Evolutionary conservation across 2,888 invertebrate genomes (phyloP).

Genomic region (Cybosia mesomella): DNA sequence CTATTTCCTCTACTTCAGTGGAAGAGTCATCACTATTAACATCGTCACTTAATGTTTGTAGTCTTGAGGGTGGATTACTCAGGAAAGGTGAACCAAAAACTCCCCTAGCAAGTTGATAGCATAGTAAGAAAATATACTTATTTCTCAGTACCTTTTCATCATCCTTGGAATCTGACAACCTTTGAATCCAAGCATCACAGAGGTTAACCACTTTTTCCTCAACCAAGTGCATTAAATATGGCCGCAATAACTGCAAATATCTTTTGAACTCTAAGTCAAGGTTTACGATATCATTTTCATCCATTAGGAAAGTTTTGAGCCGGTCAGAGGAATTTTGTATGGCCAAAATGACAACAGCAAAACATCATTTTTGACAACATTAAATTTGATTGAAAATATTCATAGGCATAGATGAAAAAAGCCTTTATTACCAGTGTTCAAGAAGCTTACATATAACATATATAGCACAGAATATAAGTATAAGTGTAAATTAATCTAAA

Average conservation of each 20-base stretch:
- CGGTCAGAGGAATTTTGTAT: conserved; percentile 20
- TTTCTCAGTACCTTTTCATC: conserved; percentile 72
- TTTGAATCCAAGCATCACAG: conserved; percentile 78
- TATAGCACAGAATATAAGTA: no score
- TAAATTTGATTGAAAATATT: neutral
- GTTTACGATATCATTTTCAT: conserved; percentile 59
- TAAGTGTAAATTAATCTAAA: no score
- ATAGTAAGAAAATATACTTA: conserved; percentile 74
- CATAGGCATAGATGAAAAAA: no score
- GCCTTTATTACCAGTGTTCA: no score
- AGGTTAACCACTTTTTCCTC: conserved; percentile 67
- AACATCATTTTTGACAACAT: conserved; percentile 16
- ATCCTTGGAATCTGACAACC: conserved; percentile 64
- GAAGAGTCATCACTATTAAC: conserved; percentile 63
- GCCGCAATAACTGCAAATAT: conserved; percentile 74
- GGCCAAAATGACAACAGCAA: conserved; percentile 31
- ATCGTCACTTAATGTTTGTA: conserved; percentile 62
- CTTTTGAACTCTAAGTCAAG: conserved; percentile 75
- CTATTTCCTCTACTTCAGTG: conserved; percentile 67
- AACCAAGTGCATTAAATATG: conserved; percentile 68
- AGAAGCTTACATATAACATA: no score
- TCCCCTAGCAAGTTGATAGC: conserved; percentile 76
- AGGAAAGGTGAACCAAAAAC: conserved; percentile 71
- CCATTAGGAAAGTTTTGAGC: conserved; percentile 56
- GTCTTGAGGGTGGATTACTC: conserved; percentile 60